A percentile compares a stretch with the other conserved stretches of the same genome.
phyloP scores from a whole-genome alignment of 2,113 vertebrate species.

The Muscicapa adusta region DNA sequence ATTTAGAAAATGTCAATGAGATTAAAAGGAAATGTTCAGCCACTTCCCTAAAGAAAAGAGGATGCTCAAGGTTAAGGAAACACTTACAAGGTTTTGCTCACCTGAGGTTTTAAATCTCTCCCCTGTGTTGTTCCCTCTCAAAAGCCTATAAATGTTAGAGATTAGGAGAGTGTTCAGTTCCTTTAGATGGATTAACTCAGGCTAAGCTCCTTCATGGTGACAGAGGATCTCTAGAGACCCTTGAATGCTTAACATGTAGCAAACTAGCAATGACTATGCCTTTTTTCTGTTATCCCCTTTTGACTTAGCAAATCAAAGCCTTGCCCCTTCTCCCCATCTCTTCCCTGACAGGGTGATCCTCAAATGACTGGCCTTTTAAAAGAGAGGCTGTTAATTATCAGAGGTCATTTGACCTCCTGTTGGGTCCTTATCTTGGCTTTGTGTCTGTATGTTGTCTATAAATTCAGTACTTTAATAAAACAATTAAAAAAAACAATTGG shows the following conservation, averaged over 20 bases:
- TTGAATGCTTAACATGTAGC: not conserved
- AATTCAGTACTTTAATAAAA: not conserved
- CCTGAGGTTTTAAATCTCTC: not conserved
- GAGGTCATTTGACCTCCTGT: not conserved
- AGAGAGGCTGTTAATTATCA: not conserved
- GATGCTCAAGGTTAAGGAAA: not conserved
- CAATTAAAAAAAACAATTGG: not conserved
- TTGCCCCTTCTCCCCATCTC: not conserved
- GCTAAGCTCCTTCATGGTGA: not conserved
- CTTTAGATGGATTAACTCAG: not conserved
- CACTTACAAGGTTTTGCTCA: not conserved
- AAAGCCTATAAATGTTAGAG: not conserved
- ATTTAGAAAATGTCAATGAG: not conserved
- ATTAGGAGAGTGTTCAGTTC: not conserved
- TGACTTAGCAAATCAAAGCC: not conserved
- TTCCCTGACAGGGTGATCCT: not conserved
- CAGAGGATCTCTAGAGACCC: not conserved
- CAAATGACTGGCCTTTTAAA: not conserved
- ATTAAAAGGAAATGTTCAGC: not conserved
- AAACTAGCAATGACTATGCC: not conserved
- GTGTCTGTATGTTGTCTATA: not conserved
- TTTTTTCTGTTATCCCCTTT: not conserved
- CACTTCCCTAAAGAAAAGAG: not conserved
- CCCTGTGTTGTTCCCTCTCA: not conserved
- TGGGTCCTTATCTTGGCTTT: not conserved